Percentiles rank a stretch among this genome's conserved stretches.
Conservation (phyloP, 2,113 vertebrate genomes). For the Phyllostomus discolor region DNA sequence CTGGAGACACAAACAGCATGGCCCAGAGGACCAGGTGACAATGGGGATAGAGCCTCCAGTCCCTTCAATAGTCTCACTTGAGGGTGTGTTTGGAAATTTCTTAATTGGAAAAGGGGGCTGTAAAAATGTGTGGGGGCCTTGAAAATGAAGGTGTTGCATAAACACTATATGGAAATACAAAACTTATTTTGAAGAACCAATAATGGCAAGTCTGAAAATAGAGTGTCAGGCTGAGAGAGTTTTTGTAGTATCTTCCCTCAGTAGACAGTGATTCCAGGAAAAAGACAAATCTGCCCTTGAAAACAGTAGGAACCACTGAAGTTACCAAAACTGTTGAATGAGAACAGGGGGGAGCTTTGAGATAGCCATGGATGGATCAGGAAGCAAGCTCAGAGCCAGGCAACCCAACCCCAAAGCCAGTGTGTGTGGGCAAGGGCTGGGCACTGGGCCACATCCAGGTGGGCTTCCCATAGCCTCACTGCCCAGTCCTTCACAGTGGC, state of each 20-base stretch:
- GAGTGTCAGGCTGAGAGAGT: too few relatives aligned
- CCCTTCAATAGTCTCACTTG: too few relatives aligned
- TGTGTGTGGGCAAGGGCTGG: rapidly evolving
- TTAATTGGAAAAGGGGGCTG: neutral
- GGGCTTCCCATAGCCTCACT: rapidly evolving
- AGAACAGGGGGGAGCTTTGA: neutral
- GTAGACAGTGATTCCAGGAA: neutral
- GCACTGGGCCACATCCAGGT: rapidly evolving
- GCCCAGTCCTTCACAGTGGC: neutral
- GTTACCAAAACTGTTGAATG: neutral
- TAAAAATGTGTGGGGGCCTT: neutral
- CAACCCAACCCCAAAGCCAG: neutral
- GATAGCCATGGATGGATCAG: neutral
- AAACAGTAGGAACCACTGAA: neutral
- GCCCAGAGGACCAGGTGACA: too few relatives aligned
- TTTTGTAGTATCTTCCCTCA: neutral
- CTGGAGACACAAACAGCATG: rapidly evolving
- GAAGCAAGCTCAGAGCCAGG: neutral
- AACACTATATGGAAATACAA: neutral
- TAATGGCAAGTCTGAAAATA: neutral
- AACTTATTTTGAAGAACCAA: neutral
- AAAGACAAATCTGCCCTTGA: neutral
- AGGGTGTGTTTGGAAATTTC: neutral
- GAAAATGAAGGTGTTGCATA: neutral
- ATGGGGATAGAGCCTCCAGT: rapidly evolving